phyloP scores from a whole-genome alignment of 2,113 vertebrate species.

The Antechinus stuartii region DNA sequence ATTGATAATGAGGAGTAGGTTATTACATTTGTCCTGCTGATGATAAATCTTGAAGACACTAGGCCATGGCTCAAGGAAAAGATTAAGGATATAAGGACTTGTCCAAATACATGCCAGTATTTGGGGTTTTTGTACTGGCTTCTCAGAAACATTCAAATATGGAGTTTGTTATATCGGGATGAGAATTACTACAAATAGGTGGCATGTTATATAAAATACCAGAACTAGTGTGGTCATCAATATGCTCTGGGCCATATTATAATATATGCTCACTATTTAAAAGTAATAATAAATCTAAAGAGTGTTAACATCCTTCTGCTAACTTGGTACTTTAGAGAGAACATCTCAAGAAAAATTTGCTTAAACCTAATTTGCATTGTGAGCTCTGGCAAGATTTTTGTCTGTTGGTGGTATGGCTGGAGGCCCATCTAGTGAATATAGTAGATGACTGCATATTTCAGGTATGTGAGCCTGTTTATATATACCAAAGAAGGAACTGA shows the following conservation, averaged over 20 bases:
- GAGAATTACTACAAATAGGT: conserved; percentile 2
- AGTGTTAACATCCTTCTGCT: conserved; percentile 9
- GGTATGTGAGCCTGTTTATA: conserved; percentile 79
- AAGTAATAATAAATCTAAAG: not conserved
- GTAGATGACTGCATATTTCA: conserved; percentile 74
- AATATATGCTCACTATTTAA: not conserved
- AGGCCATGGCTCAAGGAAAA: not conserved
- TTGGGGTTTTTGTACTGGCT: not conserved
- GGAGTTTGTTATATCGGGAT: not conserved
- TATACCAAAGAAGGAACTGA: conserved; percentile 71
- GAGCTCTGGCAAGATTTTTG: conserved; percentile 73
- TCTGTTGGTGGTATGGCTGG: conserved; percentile 81
- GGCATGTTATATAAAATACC: conserved; percentile 7
- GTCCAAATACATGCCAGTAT: not conserved
- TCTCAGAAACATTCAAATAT: not conserved
- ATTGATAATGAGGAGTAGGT: not conserved
- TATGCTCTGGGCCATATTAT: not conserved
- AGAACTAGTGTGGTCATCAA: not conserved
- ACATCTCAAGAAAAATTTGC: conserved; percentile 64
- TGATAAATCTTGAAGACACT: not conserved
- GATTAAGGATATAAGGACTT: not conserved
- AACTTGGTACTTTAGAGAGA: conserved; percentile 71
- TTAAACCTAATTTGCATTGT: conserved; percentile 57
- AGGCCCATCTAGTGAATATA: conserved; percentile 73
- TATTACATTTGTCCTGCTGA: no score